Evolutionary conservation across 2,113 vertebrate species (phyloP).

Genomic region (Stegastes partitus): DNA sequence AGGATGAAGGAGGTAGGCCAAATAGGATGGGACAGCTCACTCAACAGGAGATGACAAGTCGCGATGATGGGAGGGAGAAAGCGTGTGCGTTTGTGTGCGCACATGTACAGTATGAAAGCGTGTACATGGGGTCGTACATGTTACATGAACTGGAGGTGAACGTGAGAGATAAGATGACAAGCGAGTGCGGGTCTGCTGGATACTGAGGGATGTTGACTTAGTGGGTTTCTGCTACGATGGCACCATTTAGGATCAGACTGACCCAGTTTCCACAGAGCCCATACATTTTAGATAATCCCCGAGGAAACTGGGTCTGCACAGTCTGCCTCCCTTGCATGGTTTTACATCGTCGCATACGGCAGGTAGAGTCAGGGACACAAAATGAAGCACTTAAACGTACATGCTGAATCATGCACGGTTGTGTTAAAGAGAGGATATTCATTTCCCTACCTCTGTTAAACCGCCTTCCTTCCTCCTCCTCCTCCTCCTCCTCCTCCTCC

Average conservation of each 20-base stretch:
- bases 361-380: slow-evolving; percentile 63
- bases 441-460: slow-evolving; percentile 66
- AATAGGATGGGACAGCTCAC: slow-evolving; percentile 78
- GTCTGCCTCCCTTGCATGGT: slow-evolving; percentile 58
- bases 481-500: slow-evolving; percentile 19
- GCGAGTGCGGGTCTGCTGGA: slow-evolving; percentile 39
- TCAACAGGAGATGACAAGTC: slow-evolving; percentile 76
- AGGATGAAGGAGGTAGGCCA: slow-evolving; percentile 63
- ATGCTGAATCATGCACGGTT: slow-evolving; percentile 76
- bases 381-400: slow-evolving; percentile 74
- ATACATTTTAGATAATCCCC: slow-evolving; percentile 80
- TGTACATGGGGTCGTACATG: slow-evolving; percentile 4
- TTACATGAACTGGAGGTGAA: slow-evolving; percentile 32
- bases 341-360: slow-evolving; percentile 58
- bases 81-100: slow-evolving; percentile 24
- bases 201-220: slow-evolving; percentile 67
- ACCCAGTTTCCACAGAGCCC: slow-evolving; percentile 79
- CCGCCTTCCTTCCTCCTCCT: slow-evolving; percentile 53
- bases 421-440: slow-evolving; percentile 75
- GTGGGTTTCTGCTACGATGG: slow-evolving; percentile 70
- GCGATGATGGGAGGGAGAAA: slow-evolving; percentile 32
- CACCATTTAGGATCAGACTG: slow-evolving; percentile 78
- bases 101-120: slow-evolving; percentile 14
- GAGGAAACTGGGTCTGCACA: slow-evolving; percentile 65
- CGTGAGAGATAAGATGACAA: slow-evolving; percentile 45